Evolutionary conservation across 2,113 vertebrate genomes (phyloP), one percentile per base, ranked within the genome.

Genomic region (Climacteris rufus): DNA sequence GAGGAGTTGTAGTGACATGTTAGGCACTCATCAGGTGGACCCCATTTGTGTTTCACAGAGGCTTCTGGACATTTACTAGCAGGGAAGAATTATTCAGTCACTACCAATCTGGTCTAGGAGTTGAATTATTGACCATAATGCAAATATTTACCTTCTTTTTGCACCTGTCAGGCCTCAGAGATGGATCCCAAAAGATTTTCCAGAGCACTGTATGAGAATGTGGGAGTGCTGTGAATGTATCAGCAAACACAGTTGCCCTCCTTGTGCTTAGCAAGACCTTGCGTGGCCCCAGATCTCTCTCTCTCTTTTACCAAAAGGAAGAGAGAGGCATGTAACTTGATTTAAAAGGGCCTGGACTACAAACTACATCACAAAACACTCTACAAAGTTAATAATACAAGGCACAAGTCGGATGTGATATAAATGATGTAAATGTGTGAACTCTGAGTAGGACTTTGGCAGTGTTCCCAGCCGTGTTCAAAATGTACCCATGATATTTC

Each of bases 401-500:
- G 65, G 72, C 88, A 93, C 44, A 96, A 96, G 72, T 95, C 53
- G 77, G 95, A 92, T 96, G 82, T 94, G 76, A 94, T 94, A 95
- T 95, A 95, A 96, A 96, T 94, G 88, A 97, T 95, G 92, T 95
- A 96, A 95, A 96, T 89, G 96, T 96, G 90, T 93, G 90, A 96
- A 96, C 89, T 93, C 88, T 96, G 92, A 95, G 96, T 96, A 96
- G 96, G 96, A 96, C 79, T 92, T 94, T 95, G 93, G 95, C 88
- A 68, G 80, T 61, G 52, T 89, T 96, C 94, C 94, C 93, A 96
- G 96, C 76, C 16, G 1, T 87, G 86, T 97, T 96, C 96, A 93
- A 94, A 97, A 96, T 96, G 94, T 95, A 93, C 93, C 94, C 92
- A 95, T 96, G 96, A 75, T 97, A 96, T 96, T 96, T 95, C 96